Evolutionary conservation across 2,113 vertebrate species (phyloP).

Genomic region (Bucco capensis): DNA sequence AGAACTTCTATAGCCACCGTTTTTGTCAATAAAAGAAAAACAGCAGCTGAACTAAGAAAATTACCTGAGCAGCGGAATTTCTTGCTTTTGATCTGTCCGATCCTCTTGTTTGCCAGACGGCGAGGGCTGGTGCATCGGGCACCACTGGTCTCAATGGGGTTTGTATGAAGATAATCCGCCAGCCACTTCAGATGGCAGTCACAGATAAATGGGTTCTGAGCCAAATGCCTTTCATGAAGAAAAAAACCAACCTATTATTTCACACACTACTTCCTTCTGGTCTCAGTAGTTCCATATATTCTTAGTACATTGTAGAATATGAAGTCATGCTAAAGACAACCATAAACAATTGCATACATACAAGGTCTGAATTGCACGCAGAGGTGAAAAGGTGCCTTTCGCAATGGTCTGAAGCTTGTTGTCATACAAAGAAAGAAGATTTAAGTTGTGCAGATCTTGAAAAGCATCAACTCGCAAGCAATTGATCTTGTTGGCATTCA

Average conservation of each 20-base stretch:
- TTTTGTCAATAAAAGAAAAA: constrained; percentile 42
- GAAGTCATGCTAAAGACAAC: not conserved
- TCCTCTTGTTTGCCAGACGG: constrained; percentile 97
- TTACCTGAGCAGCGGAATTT: constrained; percentile 99
- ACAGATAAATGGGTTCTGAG: constrained; percentile 99
- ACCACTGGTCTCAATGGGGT: constrained; percentile 98
- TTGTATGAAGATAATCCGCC: constrained; percentile 98
- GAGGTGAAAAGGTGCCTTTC: constrained; percentile 94
- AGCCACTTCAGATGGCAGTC: constrained; percentile 99
- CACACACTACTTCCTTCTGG: constrained; percentile 43
- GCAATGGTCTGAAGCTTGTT: constrained; percentile 99
- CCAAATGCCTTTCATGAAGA: constrained; percentile 87
- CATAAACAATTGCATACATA: constrained; percentile 71
- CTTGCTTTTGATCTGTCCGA: constrained; percentile 99
- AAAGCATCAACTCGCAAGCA: constrained; percentile 97
- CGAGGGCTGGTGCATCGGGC: constrained; percentile 97
- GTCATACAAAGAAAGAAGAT: constrained; percentile 96
- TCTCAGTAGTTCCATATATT: not conserved
- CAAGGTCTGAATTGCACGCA: constrained; percentile 96
- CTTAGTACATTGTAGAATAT: not conserved
- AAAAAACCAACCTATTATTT: constrained; percentile 34
- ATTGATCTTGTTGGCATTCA: constrained; percentile 99
- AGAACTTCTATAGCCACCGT: constrained; percentile 16
- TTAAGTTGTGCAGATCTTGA: constrained; percentile 98
- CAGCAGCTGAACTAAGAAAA: constrained; percentile 46